A percentile compares a stretch with the other conserved stretches of the same genome.
phyloP scores from a whole-genome alignment of 2,113 vertebrate genomes.

The Columba livia region DNA sequence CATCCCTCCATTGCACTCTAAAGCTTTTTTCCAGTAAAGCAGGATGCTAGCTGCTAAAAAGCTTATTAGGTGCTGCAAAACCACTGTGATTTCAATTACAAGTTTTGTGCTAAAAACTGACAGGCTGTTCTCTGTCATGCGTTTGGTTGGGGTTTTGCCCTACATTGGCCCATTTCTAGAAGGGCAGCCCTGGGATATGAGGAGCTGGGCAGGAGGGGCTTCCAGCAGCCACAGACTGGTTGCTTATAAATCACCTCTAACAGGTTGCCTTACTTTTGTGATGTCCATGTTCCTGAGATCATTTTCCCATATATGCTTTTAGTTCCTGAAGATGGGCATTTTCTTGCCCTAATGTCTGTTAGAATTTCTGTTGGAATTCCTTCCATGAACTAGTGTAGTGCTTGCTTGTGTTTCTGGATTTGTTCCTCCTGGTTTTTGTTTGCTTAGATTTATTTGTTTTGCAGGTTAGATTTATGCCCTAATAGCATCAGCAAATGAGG shows the following conservation, averaged over 20 bases:
- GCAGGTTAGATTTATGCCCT: not conserved
- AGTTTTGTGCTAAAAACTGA: too few species aligned
- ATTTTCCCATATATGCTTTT: not conserved
- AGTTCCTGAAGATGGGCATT: not conserved
- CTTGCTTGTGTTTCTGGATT: not conserved
- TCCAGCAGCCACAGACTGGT: not conserved
- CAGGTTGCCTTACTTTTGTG: not conserved
- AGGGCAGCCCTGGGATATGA: fast-evolving
- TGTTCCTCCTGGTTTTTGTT: not conserved
- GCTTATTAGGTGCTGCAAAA: not conserved
- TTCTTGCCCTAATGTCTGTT: not conserved
- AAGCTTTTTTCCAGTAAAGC: not conserved
- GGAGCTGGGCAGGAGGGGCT: not conserved
- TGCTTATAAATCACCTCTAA: not conserved
- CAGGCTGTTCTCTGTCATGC: too few species aligned
- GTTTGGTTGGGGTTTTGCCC: too few species aligned
- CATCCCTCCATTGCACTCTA: not conserved
- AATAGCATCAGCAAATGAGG: not conserved
- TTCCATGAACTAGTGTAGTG: not conserved
- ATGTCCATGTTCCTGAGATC: not conserved
- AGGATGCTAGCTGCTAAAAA: not conserved
- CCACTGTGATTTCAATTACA: not conserved
- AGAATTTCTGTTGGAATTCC: not conserved
- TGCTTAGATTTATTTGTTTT: conserved; percentile 18
- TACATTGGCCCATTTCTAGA: not conserved